Evolutionary conservation across 2,888 invertebrate genomes (phyloP).

Genomic region (Eupeodes latifasciatus): DNA sequence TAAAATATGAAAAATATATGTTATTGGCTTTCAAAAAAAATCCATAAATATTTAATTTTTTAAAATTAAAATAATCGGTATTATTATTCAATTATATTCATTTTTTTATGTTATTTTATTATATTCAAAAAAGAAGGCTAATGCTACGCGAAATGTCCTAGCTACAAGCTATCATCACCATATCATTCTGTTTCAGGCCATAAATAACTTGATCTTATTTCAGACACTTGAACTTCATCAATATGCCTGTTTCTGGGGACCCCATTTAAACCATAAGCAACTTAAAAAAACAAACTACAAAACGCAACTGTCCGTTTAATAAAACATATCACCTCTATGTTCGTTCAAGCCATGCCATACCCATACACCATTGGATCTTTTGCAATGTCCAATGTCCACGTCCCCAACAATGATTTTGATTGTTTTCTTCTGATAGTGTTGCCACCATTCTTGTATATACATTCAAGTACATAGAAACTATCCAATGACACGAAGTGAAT

Average conservation of each 20-base stretch:
- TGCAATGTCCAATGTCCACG: not conserved
- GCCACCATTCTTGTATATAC: slow-evolving; percentile 11
- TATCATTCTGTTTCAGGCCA: not conserved
- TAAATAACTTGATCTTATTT: slow-evolving; percentile 18
- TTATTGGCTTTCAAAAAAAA: too few relatives aligned
- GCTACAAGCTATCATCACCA: not conserved
- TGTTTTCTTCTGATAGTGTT: slow-evolving; percentile 60
- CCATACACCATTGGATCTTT: not conserved
- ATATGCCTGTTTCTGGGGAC: not conserved
- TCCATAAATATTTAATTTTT: not conserved
- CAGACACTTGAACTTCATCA: not conserved
- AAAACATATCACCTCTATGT: not conserved
- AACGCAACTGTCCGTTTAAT: not conserved
- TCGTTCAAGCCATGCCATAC: too few relatives aligned
- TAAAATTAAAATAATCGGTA: too few relatives aligned
- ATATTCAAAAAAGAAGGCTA: too few relatives aligned
- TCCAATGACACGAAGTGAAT: slow-evolving; percentile 47
- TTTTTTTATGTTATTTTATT: too few relatives aligned
- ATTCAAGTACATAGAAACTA: not conserved
- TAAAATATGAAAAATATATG: too few relatives aligned
- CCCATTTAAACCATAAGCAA: not conserved
- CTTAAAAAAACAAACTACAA: not conserved
- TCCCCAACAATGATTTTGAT: slow-evolving; percentile 63
- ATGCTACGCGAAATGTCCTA: too few relatives aligned
- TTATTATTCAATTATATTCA: too few relatives aligned